These are phyloP conservation scores for Sitta europaea DNA, from an alignment of 2,113 vertebrate species.

Conservation along the genomic window DNA sequence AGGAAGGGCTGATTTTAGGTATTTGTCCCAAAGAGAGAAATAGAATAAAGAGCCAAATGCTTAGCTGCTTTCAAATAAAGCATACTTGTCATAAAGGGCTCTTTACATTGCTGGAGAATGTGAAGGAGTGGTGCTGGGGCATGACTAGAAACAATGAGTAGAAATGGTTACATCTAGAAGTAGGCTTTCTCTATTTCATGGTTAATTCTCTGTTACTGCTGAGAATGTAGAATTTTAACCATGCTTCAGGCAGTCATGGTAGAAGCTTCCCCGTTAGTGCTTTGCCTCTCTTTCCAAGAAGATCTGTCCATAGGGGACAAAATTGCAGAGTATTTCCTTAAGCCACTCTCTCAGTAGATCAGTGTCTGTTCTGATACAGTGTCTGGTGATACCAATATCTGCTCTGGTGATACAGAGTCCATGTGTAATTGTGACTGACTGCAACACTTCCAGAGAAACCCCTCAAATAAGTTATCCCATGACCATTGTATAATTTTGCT, in stretches of 20 bases:
- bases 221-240: background rate
- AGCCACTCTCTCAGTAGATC: background rate
- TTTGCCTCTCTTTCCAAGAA: background rate
- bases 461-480: background rate
- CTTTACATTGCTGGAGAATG: background rate
- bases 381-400: too few relatives aligned
- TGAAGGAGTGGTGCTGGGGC: background rate
- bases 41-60: background rate
- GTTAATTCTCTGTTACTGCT: background rate
- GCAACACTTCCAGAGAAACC: background rate
- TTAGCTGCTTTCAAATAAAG: conserved; percentile 11
- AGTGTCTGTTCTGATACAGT: background rate
- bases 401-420: background rate
- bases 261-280: background rate
- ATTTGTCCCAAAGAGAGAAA: conserved; percentile 6
- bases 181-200: background rate
- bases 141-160: background rate
- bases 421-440: background rate
- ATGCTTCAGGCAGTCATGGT: background rate
- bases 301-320: background rate
- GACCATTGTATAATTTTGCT: background rate
- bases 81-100: background rate
- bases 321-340: background rate
- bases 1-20: background rate
- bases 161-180: background rate